Base-by-base conservation (phyloP, 2,113 vertebrate genomes). In the human region DNA sequence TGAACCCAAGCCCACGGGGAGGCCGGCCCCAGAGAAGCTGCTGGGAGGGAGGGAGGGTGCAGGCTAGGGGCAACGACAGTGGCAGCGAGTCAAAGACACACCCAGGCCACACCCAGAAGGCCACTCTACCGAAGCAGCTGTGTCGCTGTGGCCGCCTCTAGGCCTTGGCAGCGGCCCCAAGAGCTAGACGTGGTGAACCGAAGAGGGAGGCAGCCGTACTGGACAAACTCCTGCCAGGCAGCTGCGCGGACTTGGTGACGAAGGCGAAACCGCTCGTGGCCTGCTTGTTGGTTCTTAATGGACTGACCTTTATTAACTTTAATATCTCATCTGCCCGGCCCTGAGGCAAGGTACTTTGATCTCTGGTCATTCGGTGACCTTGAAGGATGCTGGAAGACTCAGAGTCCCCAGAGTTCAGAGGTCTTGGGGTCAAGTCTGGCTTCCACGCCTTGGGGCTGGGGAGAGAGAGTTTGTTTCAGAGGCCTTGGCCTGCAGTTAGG, bases 261-360 rank as follows among this genome's bases (percentile, higher is more conserved):
- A 23, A 8, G 45, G 32, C 25, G 0, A 9, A 27, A 70, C 4
- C 1, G 75, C 68, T 52, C 10, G 0, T 3, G 52, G 25, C 38
- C 4, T 3, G 18, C 59, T 6, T 14, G 45, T 48, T 38, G 30
- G n/a, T 57, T 96, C 64, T 75, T 66, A 95, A 76, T 72, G 40
- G 59, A 50, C 27, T 0, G 11, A 40, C 89, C 86, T 97, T 95
- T 97, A 97, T 97, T 95, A 91, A 85, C 38, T 57, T 66, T 45
- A 48, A 92, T 94, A 75, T 75, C 40, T 57, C 79, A 80, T 87
- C 48, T 92, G 40, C 50, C 59, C 16, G 14, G 72, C 80, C 35
- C 88, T 22, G 20, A 72, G 61, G 16, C 20, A 14, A 59, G 48
- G 40, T 20, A 9, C 25, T 48, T 50, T 10, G 8, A 55, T 30